Percentiles rank a stretch among this genome's conserved stretches.
phyloP scores from a whole-genome alignment of 2,797 vertebrate genomes.

The Megaceryle alcyon region DNA sequence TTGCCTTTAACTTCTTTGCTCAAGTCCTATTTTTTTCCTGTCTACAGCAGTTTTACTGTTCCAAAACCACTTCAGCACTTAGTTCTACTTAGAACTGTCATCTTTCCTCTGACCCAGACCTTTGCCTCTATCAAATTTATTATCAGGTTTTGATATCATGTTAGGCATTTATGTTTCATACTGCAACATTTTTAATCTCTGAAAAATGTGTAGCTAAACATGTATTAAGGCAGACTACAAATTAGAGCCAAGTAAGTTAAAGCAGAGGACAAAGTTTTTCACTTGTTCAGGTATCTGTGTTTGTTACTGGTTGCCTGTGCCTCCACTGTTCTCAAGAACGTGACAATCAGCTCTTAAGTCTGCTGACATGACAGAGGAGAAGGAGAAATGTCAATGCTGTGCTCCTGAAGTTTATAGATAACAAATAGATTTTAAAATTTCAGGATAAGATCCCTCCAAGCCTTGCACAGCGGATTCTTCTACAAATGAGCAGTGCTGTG shows the following conservation, averaged over 20 bases:
- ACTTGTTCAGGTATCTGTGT: background rate
- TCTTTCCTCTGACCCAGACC: background rate
- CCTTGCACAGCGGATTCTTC: background rate
- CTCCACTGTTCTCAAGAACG: background rate
- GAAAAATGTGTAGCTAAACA: background rate
- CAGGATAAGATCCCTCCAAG: background rate
- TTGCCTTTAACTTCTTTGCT: background rate
- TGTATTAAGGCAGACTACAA: background rate
- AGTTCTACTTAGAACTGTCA: background rate
- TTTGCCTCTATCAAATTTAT: background rate
- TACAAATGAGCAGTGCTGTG: background rate
- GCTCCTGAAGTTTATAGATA: background rate
- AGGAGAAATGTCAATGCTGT: background rate
- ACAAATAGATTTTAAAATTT: background rate
- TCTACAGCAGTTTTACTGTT: background rate
- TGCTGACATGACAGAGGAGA: background rate
- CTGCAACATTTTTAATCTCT: background rate
- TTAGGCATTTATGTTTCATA: background rate
- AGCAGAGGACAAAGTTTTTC: background rate
- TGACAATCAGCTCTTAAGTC: background rate
- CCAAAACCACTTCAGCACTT: background rate
- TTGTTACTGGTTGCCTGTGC: background rate
- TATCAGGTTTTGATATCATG: background rate
- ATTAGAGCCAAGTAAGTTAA: background rate
- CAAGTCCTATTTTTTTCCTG: background rate